Conservation (phyloP, 2,797 vertebrate genomes). For the Arrhamphus sclerolepis region DNA sequence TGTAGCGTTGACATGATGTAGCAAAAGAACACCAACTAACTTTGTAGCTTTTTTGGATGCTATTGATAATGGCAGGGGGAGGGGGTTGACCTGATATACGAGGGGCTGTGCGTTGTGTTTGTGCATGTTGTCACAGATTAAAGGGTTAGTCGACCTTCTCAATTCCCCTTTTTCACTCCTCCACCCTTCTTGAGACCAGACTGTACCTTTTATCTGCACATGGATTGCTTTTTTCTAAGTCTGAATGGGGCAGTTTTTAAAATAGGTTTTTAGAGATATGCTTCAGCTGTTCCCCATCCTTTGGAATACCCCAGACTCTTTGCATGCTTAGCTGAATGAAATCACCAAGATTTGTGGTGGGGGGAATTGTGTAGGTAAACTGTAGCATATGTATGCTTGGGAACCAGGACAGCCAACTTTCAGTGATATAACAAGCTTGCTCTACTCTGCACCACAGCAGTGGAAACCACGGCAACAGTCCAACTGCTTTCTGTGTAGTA, state of each 20-base stretch:
- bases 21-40: slow-evolving; percentile 80
- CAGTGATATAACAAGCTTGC: slow-evolving; percentile 46
- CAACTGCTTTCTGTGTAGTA: slow-evolving; percentile 65
- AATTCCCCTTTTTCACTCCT: slow-evolving; percentile 54
- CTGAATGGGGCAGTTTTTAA: slow-evolving; percentile 58
- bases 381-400: slow-evolving; percentile 68
- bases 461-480: slow-evolving; percentile 62
- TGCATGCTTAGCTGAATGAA: slow-evolving; percentile 80
- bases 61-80: slow-evolving; percentile 62
- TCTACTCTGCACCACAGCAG: slow-evolving; percentile 58
- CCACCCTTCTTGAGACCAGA: slow-evolving; percentile 64
- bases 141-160: slow-evolving; percentile 77
- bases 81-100: slow-evolving; percentile 61
- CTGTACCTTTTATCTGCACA: slow-evolving; percentile 74
- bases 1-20: slow-evolving; percentile 87
- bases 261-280: slow-evolving; percentile 65
- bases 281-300: slow-evolving; percentile 56
- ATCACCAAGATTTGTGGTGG: slow-evolving; percentile 73
- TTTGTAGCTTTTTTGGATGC: slow-evolving; percentile 83
- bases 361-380: slow-evolving; percentile 68
- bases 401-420: slow-evolving; percentile 67
- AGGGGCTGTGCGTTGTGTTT: slow-evolving; percentile 78
- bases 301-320: slow-evolving; percentile 68
- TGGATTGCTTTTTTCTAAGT: slow-evolving; percentile 68
- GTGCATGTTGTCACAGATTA: slow-evolving; percentile 84